Evolutionary conservation across 2,888 invertebrate genomes (phyloP).

Genomic region (Smittia aterrima): DNA sequence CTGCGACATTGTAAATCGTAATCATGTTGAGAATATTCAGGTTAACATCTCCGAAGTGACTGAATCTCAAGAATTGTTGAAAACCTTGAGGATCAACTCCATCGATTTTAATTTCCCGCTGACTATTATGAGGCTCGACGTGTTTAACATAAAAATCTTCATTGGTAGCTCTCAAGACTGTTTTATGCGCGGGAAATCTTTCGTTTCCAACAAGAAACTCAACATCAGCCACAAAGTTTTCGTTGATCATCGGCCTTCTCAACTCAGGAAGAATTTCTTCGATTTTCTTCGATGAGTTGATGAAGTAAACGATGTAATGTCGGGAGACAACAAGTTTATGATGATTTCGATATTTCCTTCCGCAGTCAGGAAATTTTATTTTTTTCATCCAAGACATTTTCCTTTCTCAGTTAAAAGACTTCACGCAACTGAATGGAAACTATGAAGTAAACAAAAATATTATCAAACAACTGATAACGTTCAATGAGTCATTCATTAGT

Average conservation of each 20-base stretch:
- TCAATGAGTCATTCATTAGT: background rate
- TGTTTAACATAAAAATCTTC: background rate
- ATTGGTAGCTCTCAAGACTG: background rate
- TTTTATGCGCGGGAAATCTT: slow-evolving; percentile 1
- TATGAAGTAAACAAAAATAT: background rate
- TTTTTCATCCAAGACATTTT: background rate
- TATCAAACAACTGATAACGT: background rate
- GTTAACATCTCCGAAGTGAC: background rate
- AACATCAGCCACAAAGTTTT: background rate
- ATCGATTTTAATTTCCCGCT: background rate
- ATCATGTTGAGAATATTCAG: background rate
- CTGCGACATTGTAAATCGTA: background rate
- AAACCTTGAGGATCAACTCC: background rate
- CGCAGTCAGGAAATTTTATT: background rate
- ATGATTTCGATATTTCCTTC: background rate
- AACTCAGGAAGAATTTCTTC: background rate
- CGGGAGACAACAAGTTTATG: background rate
- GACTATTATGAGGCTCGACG: background rate
- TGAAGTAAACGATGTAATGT: background rate
- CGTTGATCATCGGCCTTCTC: background rate
- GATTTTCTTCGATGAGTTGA: background rate
- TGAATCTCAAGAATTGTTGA: background rate
- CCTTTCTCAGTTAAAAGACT: background rate
- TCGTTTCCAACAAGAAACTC: background rate
- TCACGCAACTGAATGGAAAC: background rate